These are phyloP conservation scores for Nephrotoma flavescens DNA, from an alignment of 2,888 invertebrate species.

Conservation along the genomic window DNA sequence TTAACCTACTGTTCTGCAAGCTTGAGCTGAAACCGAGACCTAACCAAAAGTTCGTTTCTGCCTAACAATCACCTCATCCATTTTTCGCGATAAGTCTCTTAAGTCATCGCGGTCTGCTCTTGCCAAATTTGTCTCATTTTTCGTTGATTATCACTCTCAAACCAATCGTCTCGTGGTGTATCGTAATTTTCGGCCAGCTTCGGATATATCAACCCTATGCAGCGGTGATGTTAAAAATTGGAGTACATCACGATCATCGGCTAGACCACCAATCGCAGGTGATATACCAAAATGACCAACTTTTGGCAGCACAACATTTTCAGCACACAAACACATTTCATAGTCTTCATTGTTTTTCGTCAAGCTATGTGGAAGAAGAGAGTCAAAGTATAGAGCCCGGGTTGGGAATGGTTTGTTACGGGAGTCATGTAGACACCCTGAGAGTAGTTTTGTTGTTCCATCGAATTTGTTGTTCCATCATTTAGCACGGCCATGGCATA, in stretches of 20 bases:
- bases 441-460: conserved; percentile 73
- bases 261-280: no score
- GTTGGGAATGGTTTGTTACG: conserved; percentile 97
- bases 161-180: conserved; percentile 92
- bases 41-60: conserved; percentile 73
- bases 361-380: no score
- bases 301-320: no score
- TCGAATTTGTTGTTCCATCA: no score
- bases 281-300: no score
- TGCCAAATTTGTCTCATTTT: conserved; percentile 94
- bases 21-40: conserved; percentile 18
- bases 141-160: no score
- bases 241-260: conserved; percentile 93
- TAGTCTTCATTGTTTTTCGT: no score
- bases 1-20: conserved; percentile 15
- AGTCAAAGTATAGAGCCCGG: conserved; percentile 64
- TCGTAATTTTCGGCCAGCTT: conserved; percentile 32
- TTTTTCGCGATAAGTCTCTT: conserved; percentile 50
- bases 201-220: conserved; percentile 40
- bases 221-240: conserved; percentile 81
- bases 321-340: no score
- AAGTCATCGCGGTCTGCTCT: conserved; percentile 77
- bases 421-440: conserved; percentile 92
- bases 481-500: no score
- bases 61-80: conserved; percentile 64